Evolutionary conservation across 2,797 vertebrate species (phyloP), one percentile per base, ranked within the genome.

Genomic region (Anolis apletophallus): DNA sequence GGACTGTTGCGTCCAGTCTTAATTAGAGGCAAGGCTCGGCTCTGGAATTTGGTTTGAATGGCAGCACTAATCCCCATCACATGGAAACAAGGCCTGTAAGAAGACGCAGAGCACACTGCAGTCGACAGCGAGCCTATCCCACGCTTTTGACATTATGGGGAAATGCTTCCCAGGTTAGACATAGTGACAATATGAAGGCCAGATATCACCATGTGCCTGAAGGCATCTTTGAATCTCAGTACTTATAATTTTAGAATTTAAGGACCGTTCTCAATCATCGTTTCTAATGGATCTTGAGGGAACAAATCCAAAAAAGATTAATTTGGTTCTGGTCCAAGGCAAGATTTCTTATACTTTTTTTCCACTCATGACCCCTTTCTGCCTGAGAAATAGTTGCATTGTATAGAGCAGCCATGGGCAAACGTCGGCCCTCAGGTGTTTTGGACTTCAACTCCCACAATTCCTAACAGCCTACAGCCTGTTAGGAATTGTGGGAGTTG

Each of bases 31-130:
- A 23, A 14, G 71, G 50, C 57, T 67, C 23, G 55, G 57, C 78
- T 23, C 40, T 54, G 78, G 86, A 83, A 83, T 81, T 54, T 61
- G 55, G 71, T 87, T 77, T 83, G 40, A 52, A 6, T 36, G 29
- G 71, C 13, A 87, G 36, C 36, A 52, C 80, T 87, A 71, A 79
- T 71, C 32, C 16, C 64, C 46, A n/a, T 11, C 40, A 50, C 10
- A 61, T 83, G n/a, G 72, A 83, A 83, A 83, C 26, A 54, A 23
- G 29, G 29, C 67, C 52, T 32, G 26, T 19, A 46, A 29, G 74
- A 40, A 71, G 17, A 4, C 29, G 32, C 83, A 85, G 32, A 83
- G 2, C 11, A 21, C 13, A 52, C 54, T 55, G 64, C 76, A 76
- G 40, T 29, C 55, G 52, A 3, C 29, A 64, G 9, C 36, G 74